Conservation (phyloP, 2,888 invertebrate genomes). For the Agrilus mali region DNA sequence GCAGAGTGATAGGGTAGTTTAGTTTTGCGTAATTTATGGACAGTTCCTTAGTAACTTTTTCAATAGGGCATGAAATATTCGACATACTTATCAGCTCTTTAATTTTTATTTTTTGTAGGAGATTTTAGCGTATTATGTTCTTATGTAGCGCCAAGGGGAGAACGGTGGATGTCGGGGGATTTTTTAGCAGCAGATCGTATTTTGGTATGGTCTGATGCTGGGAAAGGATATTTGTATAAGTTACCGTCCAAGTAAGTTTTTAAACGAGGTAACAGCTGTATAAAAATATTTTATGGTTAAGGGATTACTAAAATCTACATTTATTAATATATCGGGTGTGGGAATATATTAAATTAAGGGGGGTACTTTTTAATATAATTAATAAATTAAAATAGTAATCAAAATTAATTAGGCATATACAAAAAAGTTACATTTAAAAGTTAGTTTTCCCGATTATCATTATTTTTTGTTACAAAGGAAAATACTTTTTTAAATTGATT, state of each 20-base stretch:
- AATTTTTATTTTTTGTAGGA: conserved; percentile 42
- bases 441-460: too few species aligned
- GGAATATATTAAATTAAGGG: background rate
- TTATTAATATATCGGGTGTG: background rate
- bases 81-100: background rate
- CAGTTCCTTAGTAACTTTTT: background rate
- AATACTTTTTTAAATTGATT: too few species aligned
- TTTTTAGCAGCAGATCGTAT: conserved; percentile 86
- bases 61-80: background rate
- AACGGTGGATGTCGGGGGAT: conserved; percentile 92
- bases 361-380: too few species aligned
- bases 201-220: conserved; percentile 91
- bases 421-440: too few species aligned
- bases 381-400: too few species aligned
- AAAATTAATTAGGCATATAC: too few species aligned
- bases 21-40: too few species aligned
- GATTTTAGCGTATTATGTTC: conserved; percentile 94
- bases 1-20: too few species aligned
- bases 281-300: background rate
- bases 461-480: too few species aligned
- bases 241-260: conserved; percentile 84
- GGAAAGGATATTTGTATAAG: conserved; percentile 90
- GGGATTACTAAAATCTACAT: background rate
- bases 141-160: conserved; percentile 76
- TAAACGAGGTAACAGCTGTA: conserved; percentile 1